Base-by-base conservation (phyloP, 2,888 invertebrate species). In the Stratiomys singularior region DNA sequence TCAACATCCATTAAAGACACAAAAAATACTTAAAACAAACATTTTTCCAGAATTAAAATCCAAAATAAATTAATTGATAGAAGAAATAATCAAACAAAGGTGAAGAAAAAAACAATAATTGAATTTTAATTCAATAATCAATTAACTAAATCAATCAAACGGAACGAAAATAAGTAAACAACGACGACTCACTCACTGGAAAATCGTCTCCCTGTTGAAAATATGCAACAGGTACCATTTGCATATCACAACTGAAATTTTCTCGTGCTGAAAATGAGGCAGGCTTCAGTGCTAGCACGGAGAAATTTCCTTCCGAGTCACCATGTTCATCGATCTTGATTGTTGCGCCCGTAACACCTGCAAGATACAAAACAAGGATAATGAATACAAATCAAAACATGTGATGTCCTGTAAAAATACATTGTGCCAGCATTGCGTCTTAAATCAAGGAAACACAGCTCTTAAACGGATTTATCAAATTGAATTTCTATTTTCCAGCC, bases 251-350 rank as follows among this genome's bases (percentile, higher is more conserved):
- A 77, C 91, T 90, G 82, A 93, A 92, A 82, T 90, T 90, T 80
- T 87, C 86, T 71, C 83, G 83, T 79, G 84, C 84, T 71, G 83
- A 83, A 83, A 85, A 84, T 81, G 88, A 88, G 81, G 86, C 86
- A 21, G 88, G 88, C 85, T 93, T 94, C 83, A 93, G 91, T 0
- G 97, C 95, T 79, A 98, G 88, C 77, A 99, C 94, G 0, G 98
- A 97, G 88, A 97, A 99, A 87, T 99, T 99, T 9, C 98, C 98
- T 86, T 98, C 97, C 0, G 98, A 98, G 87, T 99, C 98, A 1
- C 98, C 99, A 82, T 94, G 92, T 82, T 93, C 90, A 88, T 99
- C 97, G 81, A 99, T 90, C 82, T 94, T 94, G 83, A 98, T 96
- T 80, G 93, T 93, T 85, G 97, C 94, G 21, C 99, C 99, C 76